phyloP scores from a whole-genome alignment of 2,113 vertebrate species.

The Riparia riparia region DNA sequence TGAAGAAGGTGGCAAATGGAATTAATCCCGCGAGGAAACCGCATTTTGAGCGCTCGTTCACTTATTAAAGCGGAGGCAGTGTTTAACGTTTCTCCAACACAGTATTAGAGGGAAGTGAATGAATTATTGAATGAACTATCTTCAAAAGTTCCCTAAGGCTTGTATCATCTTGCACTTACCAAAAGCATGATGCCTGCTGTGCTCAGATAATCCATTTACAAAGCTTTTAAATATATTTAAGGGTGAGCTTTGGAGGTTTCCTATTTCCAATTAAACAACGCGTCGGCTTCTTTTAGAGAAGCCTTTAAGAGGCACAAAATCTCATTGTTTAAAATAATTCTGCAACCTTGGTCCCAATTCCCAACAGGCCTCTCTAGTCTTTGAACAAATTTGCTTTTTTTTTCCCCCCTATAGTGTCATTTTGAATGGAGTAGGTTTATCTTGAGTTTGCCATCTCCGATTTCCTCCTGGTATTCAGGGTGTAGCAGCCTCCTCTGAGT shows the following conservation, averaged over 20 bases:
- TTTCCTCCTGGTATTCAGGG: neutral
- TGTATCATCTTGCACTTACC: slow-evolving; percentile 49
- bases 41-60: slow-evolving; percentile 47
- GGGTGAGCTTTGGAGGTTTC: neutral
- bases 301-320: slow-evolving; percentile 5
- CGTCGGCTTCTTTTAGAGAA: neutral
- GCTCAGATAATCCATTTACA: slow-evolving; percentile 58
- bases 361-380: neutral
- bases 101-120: slow-evolving; percentile 57
- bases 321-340: slow-evolving; percentile 20
- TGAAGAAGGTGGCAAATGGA: neutral
- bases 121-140: slow-evolving; percentile 68
- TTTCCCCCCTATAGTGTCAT: neutral
- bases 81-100: slow-evolving; percentile 41
- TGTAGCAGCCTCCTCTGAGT: neutral
- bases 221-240: slow-evolving; percentile 60
- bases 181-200: slow-evolving; percentile 40
- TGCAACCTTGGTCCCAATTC: neutral
- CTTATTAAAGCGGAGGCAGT: slow-evolving; percentile 37
- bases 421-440: neutral
- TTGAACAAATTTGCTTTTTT: neutral
- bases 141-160: slow-evolving; percentile 70
- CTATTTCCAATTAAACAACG: neutral
- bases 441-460: neutral
- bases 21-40: slow-evolving; percentile 34